phyloP scores from a whole-genome alignment of 2,113 vertebrate genomes.

The Poeciliopsis prolifica region DNA sequence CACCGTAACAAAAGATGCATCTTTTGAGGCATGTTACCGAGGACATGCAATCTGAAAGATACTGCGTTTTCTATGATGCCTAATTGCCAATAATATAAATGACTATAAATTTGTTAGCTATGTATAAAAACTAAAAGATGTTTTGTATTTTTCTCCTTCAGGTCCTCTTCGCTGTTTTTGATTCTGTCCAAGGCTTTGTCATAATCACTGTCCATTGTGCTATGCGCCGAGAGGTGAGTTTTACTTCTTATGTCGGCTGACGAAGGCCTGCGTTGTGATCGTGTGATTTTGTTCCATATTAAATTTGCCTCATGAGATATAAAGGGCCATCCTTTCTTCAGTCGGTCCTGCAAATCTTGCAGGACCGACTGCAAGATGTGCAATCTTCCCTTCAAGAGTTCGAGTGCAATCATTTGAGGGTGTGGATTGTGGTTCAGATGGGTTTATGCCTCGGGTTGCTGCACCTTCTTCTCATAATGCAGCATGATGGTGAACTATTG shows the following conservation, averaged over 20 bases:
- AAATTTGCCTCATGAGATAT: conserved; percentile 2
- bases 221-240: conserved; percentile 93
- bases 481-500: conserved; percentile 60
- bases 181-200: conserved; percentile 96
- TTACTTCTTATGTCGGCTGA: neutral
- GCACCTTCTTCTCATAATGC: conserved; percentile 53
- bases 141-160: conserved; percentile 70
- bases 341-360: conserved; percentile 16
- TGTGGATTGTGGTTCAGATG: conserved; percentile 44
- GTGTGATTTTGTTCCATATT: neutral
- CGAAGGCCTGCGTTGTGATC: neutral
- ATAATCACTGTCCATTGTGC: conserved; percentile 98
- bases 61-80: too few species aligned
- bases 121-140: neutral
- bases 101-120: too few species aligned
- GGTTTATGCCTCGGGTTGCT: conserved; percentile 44
- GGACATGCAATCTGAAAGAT: too few species aligned
- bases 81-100: too few species aligned
- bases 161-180: conserved; percentile 94
- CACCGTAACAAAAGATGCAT: too few species aligned
- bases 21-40: too few species aligned
- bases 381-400: too few species aligned
- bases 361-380: too few species aligned
- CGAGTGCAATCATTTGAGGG: conserved; percentile 43
- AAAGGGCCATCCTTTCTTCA: neutral